Conservation (phyloP, 2,113 vertebrate species). For the Grantiella picta region DNA sequence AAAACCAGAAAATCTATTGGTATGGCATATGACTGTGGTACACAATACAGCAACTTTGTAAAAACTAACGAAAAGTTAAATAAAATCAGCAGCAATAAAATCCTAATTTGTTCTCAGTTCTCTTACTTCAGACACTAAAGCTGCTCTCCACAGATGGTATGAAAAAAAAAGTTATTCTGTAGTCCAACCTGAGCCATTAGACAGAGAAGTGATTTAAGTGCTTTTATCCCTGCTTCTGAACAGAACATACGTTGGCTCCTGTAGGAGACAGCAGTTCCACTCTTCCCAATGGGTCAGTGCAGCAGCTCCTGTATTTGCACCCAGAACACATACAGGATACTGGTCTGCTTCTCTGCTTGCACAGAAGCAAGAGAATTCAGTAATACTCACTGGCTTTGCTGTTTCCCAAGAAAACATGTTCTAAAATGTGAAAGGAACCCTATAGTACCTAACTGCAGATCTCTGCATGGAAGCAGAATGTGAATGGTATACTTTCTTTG, state of each 20-base stretch:
- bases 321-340: accelerated
- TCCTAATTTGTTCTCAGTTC: neutral
- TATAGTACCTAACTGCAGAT: neutral
- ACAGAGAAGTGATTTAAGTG: neutral
- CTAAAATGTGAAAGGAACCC: neutral
- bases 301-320: neutral
- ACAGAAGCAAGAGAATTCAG: neutral
- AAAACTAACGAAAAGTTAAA: neutral
- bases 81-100: neutral
- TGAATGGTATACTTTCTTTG: neutral
- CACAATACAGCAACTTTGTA: neutral
- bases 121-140: neutral
- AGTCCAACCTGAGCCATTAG: neutral
- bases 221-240: neutral
- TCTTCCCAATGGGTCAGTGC: neutral
- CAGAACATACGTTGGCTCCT: neutral
- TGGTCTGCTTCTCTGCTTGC: neutral
- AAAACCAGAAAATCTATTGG: neutral
- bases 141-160: neutral
- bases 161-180: neutral
- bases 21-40: neutral
- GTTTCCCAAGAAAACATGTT: neutral
- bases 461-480: neutral
- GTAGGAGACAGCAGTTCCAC: neutral
- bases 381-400: neutral